A percentile compares a stretch with the other conserved stretches of the same genome.
phyloP scores from a whole-genome alignment of 64 coral and sea anemone genomes.

The Porites lutea region DNA sequence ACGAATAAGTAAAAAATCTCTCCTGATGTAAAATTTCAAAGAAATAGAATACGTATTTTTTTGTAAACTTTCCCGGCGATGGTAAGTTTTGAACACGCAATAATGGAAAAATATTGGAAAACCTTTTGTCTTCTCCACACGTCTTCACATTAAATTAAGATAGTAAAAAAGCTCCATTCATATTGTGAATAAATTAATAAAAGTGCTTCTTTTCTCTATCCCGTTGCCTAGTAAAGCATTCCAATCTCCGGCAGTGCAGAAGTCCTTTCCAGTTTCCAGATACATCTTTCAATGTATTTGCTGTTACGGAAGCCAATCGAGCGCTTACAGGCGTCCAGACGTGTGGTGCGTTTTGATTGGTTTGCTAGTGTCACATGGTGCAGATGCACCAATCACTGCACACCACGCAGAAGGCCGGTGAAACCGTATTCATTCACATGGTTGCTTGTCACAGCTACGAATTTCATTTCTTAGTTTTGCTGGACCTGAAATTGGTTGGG shows the following conservation, averaged over 20 bases:
- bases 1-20: too few relatives aligned
- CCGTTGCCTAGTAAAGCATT: neutral
- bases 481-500: slow-evolving; percentile 25
- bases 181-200: too few relatives aligned
- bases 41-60: too few relatives aligned
- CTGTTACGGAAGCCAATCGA: neutral
- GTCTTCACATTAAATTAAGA: too few relatives aligned
- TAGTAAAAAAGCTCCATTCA: too few relatives aligned
- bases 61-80: too few relatives aligned
- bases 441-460: slow-evolving; percentile 61
- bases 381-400: slow-evolving; percentile 79
- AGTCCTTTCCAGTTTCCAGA: neutral
- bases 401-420: slow-evolving; percentile 99
- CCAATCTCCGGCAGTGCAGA: neutral
- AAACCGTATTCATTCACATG: slow-evolving; percentile 90
- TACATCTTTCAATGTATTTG: neutral
- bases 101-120: too few relatives aligned
- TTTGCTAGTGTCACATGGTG: slow-evolving; percentile 44
- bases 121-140: too few relatives aligned
- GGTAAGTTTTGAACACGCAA: too few relatives aligned
- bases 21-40: too few relatives aligned
- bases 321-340: slow-evolving; percentile 42
- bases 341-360: slow-evolving; percentile 96
- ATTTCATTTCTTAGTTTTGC: slow-evolving; percentile 18
- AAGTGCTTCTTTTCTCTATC: too few relatives aligned